Conservation (phyloP, 2,113 vertebrate genomes). For the Oncorhynchus tshawytscha region DNA sequence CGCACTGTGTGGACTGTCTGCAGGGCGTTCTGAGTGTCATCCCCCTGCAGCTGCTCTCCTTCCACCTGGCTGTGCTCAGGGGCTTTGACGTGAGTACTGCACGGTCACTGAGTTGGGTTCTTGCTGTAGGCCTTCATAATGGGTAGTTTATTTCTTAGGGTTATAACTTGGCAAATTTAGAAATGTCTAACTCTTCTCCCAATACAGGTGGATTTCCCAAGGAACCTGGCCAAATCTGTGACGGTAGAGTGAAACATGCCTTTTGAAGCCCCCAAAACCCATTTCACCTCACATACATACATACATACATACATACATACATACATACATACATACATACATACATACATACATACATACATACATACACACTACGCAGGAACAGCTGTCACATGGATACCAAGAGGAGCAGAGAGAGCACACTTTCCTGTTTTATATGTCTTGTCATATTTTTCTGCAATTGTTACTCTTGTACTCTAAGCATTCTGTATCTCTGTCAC, state of each 20-base stretch:
- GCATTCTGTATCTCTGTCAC: constrained; percentile 2
- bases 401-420: constrained; percentile 22
- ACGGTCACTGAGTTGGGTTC: not conserved
- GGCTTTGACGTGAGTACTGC: constrained; percentile 88
- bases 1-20: constrained; percentile 94
- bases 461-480: constrained; percentile 25
- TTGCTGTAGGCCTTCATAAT: not conserved
- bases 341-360: not conserved
- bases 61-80: constrained; percentile 93
- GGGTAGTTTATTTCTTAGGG: not conserved
- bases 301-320: not conserved
- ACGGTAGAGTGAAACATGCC: constrained; percentile 85
- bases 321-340: not conserved
- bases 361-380: not conserved
- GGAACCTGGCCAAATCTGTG: constrained; percentile 98
- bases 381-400: constrained; percentile 11
- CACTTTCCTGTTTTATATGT: constrained; percentile 6
- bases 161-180: not conserved
- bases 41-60: constrained; percentile 94
- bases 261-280: not conserved
- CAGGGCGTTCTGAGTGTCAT: constrained; percentile 96
- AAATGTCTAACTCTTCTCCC: constrained; percentile 20
- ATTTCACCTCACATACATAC: constrained; percentile 2
- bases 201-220: constrained; percentile 92
- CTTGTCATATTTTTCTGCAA: constrained; percentile 43